Evolutionary conservation across 2,888 invertebrate species (phyloP).

Genomic region (Amblyteles armatorius): DNA sequence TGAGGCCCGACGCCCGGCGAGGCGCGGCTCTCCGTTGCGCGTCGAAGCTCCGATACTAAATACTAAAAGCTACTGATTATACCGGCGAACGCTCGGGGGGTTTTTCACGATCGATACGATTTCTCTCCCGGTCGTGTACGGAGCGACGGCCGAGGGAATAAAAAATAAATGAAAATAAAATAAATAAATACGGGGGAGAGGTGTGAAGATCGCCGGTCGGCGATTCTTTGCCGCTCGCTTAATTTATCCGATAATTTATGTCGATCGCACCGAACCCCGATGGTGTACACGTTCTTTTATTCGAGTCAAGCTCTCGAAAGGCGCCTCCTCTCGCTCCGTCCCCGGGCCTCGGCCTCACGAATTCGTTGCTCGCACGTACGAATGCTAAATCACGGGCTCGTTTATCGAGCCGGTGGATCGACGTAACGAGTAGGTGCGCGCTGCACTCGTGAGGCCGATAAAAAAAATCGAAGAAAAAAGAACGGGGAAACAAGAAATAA

Average conservation of each 20-base stretch:
- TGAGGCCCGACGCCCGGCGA: neutral
- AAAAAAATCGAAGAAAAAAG: constrained; percentile 33
- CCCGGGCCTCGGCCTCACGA: constrained; percentile 28
- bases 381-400: constrained; percentile 70
- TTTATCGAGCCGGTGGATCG: constrained; percentile 70
- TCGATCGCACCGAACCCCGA: constrained; percentile 41
- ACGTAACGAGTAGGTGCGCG: constrained; percentile 71
- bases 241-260: constrained; percentile 67
- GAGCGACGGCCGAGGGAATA: neutral
- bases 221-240: constrained; percentile 60
- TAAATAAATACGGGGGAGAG: constrained; percentile 53
- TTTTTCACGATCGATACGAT: constrained; percentile 16
- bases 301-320: constrained; percentile 40
- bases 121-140: neutral
- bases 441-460: constrained; percentile 19
- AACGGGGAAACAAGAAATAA: constrained; percentile 21
- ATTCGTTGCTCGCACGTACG: constrained; percentile 63
- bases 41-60: constrained; percentile 22
- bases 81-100: neutral
- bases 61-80: constrained; percentile 27
- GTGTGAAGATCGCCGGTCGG: constrained; percentile 61
- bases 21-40: neutral
- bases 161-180: constrained; percentile 32
- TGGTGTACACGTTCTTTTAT: constrained; percentile 34
- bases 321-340: constrained; percentile 39